Base-by-base conservation (phyloP, 2,797 vertebrate genomes). In the Serranus cabrilla region DNA sequence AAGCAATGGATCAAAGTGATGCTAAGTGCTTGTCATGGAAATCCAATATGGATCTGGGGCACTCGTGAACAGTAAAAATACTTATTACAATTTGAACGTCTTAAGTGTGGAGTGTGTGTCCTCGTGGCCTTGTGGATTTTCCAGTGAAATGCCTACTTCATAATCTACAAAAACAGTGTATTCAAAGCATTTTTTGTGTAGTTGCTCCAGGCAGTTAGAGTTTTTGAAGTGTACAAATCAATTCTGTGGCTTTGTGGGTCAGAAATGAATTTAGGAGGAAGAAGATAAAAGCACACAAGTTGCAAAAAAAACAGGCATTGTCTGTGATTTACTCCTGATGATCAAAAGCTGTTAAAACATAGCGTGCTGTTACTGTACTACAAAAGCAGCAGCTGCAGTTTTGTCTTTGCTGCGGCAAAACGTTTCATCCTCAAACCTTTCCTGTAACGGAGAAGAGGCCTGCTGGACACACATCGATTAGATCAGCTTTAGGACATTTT, bases 361-460 rank as follows among this genome's bases (percentile, higher is more conserved):
- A 31, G 5, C 4, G 3, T 58, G 51, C 31, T 47, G 25, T 39
- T 66, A 18, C 72, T 47, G 40, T 5, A 21, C 54, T 13, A 25
- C 27, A 78, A 50, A 76, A 55, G 3, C 23, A 9, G 7, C 12
- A 63, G 18, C 39, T 49, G 27, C 14, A 31, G 5, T 56, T 51
- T 37, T 37, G 17, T 6, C 7, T 37, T 31, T 61, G 14, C 7
- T 68, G 0, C 21, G 1, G 46, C 17, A 46, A 47, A 25, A 23
- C 1, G 0, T 58, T 58, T 64, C 0, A 20, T 20, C 20, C 4
- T 12, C 7, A 9, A 55, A n/a, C 1, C 2, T 14, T 37, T 18
- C 5, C 2, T 18, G 39, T 21, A 54, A 49, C 12, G 1, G 2
- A 50, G 27, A 50, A 17, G 11, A 45, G 12, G 31, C 7, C 31